Evolutionary conservation across 2,888 invertebrate species (phyloP), one percentile per base, ranked within the genome.

Genomic region (Cecidostiba fungosa): DNA sequence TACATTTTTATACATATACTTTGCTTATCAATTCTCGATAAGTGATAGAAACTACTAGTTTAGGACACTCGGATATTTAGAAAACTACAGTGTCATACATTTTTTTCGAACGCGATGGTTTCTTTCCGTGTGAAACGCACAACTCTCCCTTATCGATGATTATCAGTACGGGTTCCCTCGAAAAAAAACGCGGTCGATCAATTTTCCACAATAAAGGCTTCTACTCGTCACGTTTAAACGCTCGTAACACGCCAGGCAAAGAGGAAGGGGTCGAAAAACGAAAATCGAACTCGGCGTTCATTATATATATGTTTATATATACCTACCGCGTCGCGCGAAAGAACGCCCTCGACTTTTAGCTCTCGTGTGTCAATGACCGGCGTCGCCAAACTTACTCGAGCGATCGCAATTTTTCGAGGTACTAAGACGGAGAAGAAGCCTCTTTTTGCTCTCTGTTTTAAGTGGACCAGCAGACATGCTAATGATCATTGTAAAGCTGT

Each of bases 401-500:
- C 29, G 23, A 59, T 59, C 29, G 72, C 54, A 26, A 80, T 14
- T 2, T 39, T 66, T 43, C 10, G 29, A 29, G 12, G 10, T 50
- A 10, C 39, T 23, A 36, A n/a, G n/a, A 16, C n/a, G 1, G 39
- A 26, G 26, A 19, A 26, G 26, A 19, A 3, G 14, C 23, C 36
- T 69, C 29, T 66, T 43, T 80, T 43, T 26, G 39, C 10, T 72
- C 72, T 72, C 29, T 62, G 26, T 81, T 62, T 72, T 26, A 54
- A 73, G 59, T 73, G 72, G 72, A 16, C 23, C 66, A 14, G 74
- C 29, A 82, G 73, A 82, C 82, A 23, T 66, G 82, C 12, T 82
- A 82, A 82, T 82, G 5, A 66, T 23, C 36, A n/a, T 47, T 29
- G 39, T 66, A 8, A 39, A n/a, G 73, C n/a, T 74, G 59, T 62